Evolutionary conservation across 1,140 invertebrate species (phyloP), one percentile per base, ranked within the genome.

Genomic region (Cotesia vestalis): DNA sequence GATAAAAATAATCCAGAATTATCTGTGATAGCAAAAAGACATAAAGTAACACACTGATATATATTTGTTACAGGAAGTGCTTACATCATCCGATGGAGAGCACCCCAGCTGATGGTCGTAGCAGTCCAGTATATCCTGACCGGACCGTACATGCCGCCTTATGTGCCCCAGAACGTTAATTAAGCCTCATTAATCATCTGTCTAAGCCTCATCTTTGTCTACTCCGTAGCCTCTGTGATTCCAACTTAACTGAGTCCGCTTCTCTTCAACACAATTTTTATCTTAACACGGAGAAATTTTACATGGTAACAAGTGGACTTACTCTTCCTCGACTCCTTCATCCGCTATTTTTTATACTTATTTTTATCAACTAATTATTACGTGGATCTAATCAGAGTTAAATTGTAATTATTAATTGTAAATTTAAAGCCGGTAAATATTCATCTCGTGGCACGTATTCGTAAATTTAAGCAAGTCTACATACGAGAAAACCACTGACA

Each of bases 1-100:
- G 27, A 5, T 9, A 53, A 51, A n/a, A 71, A 63, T 35, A 40
- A 62, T 1, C 27, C 27, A 60, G 59, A 59, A 73, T 27, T 55
- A 34, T 59, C 27, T 27, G 27, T 27, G 27, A 27, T 27, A 27
- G 27, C 3, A 27, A 27, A 27, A 20, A 34, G 34, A 69, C 69
- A 76, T 77, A 55, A 55, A 14, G 59, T 72, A 46, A 59, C 36
- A 51, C 76, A 77, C 75, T 77, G 62, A 75, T 73, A 78, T 79
- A 71, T 76, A 73, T 82, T 69, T 83, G 78, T 87, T 87, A 66
- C 81, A 87, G 86, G 85, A 76, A 86, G 86, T 77, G 81, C 83
- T 71, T 86, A 86, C 76, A 86, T 86, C 75, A 84, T 87, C 76
- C 85, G 84, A 77, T 86, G 85, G 86, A 86, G 83, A 77, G 85